Percentiles rank a stretch among this genome's conserved stretches.
Evolutionary conservation across 1,140 invertebrate genomes (phyloP).

Genomic region (Teleopsis dalmanni): DNA sequence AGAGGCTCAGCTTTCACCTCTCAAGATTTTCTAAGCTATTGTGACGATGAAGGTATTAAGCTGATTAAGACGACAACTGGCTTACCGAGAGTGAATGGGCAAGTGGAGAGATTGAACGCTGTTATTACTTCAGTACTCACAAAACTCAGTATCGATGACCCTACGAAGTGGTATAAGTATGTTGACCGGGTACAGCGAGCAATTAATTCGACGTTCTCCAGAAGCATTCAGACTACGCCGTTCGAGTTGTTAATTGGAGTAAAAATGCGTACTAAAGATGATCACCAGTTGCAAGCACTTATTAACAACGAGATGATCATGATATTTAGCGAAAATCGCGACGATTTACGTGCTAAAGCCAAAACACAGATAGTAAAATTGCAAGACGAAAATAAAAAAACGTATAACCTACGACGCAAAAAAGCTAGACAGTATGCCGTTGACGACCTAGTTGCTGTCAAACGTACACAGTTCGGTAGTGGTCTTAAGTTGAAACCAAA

Average conservation of each 20-base stretch:
- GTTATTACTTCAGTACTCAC: conserved; percentile 19
- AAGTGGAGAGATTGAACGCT: conserved; percentile 19
- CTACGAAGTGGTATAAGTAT: conserved; percentile 29
- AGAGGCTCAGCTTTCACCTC: conserved; percentile 23
- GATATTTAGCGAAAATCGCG: conserved; percentile 16
- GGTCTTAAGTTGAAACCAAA: conserved; percentile 37
- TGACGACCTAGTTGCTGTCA: conserved; percentile 31
- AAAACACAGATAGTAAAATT: conserved; percentile 29
- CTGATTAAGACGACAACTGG: too few relatives aligned
- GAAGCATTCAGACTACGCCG: conserved; percentile 31
- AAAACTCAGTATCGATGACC: conserved; percentile 27
- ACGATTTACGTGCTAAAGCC: conserved; percentile 7
- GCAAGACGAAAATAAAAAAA: conserved; percentile 34
- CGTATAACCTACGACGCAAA: conserved; percentile 24
- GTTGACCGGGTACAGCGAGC: conserved; percentile 24
- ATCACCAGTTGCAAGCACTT: conserved; percentile 18
- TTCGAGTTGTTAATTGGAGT: conserved; percentile 35
- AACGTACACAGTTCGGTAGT: conserved; percentile 33
- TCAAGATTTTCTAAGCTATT: conserved; percentile 23
- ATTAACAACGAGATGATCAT: conserved; percentile 26
- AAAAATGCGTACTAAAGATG: conserved; percentile 25
- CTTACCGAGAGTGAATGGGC: conserved; percentile 18
- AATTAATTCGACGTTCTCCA: conserved; percentile 33
- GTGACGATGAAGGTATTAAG: conserved; percentile 18
- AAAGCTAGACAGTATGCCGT: conserved; percentile 26